Percentiles rank a stretch among this genome's conserved stretches.
phyloP scores from a whole-genome alignment of 2,797 vertebrate genomes.

The Clarias fuscus region DNA sequence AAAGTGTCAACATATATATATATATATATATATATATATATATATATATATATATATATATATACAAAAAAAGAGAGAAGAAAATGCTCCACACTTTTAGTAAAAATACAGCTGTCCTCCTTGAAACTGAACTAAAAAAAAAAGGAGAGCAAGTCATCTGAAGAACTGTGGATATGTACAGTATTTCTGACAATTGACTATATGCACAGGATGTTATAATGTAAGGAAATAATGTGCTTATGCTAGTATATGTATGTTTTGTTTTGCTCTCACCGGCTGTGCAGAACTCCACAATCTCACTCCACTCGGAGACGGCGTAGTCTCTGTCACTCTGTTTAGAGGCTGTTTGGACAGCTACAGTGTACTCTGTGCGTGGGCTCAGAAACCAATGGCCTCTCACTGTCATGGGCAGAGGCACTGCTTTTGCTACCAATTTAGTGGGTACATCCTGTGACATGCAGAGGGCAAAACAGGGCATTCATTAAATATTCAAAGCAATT shows the following conservation, averaged over 20 bases:
- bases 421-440: conserved; percentile 87
- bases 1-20: too few species aligned
- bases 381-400: conserved; percentile 89
- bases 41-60: too few species aligned
- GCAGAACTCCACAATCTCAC: conserved; percentile 88
- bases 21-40: too few species aligned
- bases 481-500: not conserved
- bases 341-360: conserved; percentile 86
- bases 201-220: not conserved
- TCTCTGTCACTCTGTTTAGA: conserved; percentile 86
- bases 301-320: conserved; percentile 87
- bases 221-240: not conserved
- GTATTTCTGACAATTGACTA: not conserved
- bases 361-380: conserved; percentile 87
- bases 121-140: not conserved
- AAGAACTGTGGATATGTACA: not conserved
- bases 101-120: not conserved
- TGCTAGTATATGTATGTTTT: not conserved
- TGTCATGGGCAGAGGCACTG: conserved; percentile 87
- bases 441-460: conserved; percentile 78
- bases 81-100: not conserved
- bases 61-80: too few species aligned
- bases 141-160: not conserved
- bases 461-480: not conserved
- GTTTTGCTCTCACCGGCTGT: conserved; percentile 76